phyloP scores from a whole-genome alignment of 2,888 invertebrate genomes.

The Acrobasis repandana region DNA sequence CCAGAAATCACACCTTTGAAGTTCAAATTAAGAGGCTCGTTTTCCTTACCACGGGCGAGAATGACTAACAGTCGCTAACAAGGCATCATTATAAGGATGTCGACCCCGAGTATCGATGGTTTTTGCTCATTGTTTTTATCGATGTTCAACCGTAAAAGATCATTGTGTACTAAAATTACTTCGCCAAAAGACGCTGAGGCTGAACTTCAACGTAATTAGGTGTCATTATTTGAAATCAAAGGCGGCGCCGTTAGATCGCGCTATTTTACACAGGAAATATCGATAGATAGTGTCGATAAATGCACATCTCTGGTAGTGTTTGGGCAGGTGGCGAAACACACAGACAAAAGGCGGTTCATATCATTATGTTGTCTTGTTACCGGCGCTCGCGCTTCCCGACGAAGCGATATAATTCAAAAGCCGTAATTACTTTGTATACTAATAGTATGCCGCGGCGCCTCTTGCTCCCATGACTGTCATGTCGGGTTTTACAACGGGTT shows the following conservation, averaged over 20 bases:
- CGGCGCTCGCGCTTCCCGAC: slow-evolving; percentile 69
- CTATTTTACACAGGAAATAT: slow-evolving; percentile 21
- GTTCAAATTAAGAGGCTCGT: slow-evolving; percentile 71
- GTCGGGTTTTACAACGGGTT: slow-evolving; percentile 30
- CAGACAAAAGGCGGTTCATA: slow-evolving; percentile 75
- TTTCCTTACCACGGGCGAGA: slow-evolving; percentile 58
- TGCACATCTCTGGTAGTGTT: slow-evolving; percentile 58
- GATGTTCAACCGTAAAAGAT: slow-evolving; percentile 19
- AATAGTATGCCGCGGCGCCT: slow-evolving; percentile 48
- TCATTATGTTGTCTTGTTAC: slow-evolving; percentile 82
- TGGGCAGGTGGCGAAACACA: slow-evolving; percentile 82
- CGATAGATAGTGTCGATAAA: slow-evolving; percentile 42
- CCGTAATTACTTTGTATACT: slow-evolving; percentile 72
- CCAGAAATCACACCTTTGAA: slow-evolving; percentile 76
- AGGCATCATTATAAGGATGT: slow-evolving; percentile 76
- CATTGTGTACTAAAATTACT: slow-evolving; percentile 27
- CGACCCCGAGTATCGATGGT: slow-evolving; percentile 65
- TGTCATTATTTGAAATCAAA: slow-evolving; percentile 16
- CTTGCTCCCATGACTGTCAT: slow-evolving; percentile 48
- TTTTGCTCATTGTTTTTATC: slow-evolving; percentile 54
- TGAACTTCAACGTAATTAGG: slow-evolving; percentile 20
- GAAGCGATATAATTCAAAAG: slow-evolving; percentile 67
- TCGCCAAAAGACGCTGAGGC: slow-evolving; percentile 19
- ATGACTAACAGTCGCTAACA: slow-evolving; percentile 77
- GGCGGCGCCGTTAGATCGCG: background rate